Evolutionary conservation across 2,113 vertebrate species (phyloP).

Genomic region (Fregata magnificens): DNA sequence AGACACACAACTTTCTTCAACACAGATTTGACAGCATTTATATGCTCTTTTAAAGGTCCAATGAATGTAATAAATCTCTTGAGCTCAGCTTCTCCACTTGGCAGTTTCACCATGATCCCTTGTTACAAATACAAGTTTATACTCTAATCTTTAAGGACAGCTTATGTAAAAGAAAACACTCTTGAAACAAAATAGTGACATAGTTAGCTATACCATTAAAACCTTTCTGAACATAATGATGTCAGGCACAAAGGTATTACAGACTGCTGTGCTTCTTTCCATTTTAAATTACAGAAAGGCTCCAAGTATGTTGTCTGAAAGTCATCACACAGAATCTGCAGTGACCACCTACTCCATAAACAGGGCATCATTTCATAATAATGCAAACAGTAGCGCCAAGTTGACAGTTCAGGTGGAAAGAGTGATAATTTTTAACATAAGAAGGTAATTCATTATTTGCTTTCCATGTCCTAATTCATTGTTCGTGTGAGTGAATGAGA

Average conservation of each 20-base stretch:
- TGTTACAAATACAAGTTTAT: not conserved
- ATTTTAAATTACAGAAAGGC: not conserved
- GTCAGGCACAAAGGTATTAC: not conserved
- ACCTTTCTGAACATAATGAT: not conserved
- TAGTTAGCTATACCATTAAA: not conserved
- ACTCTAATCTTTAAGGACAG: not conserved
- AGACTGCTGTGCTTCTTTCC: not conserved
- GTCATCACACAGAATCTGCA: not conserved
- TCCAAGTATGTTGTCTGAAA: not conserved
- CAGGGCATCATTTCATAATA: not conserved
- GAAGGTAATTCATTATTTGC: not conserved
- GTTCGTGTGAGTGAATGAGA: not conserved
- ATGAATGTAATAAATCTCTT: not conserved
- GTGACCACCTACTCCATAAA: not conserved
- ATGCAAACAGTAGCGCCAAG: not conserved
- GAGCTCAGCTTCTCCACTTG: not conserved
- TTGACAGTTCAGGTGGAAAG: not conserved
- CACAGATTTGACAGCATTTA: not conserved
- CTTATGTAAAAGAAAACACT: not conserved
- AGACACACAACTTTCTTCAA: not conserved
- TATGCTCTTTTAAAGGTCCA: not conserved
- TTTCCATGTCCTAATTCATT: not conserved
- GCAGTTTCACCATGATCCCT: not conserved
- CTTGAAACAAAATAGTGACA: not conserved
- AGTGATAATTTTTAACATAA: not conserved